Percentiles rank a stretch among this genome's conserved stretches.
Evolutionary conservation across 2,797 vertebrate genomes (phyloP).

Genomic region (Dendrocincla tyrannina): DNA sequence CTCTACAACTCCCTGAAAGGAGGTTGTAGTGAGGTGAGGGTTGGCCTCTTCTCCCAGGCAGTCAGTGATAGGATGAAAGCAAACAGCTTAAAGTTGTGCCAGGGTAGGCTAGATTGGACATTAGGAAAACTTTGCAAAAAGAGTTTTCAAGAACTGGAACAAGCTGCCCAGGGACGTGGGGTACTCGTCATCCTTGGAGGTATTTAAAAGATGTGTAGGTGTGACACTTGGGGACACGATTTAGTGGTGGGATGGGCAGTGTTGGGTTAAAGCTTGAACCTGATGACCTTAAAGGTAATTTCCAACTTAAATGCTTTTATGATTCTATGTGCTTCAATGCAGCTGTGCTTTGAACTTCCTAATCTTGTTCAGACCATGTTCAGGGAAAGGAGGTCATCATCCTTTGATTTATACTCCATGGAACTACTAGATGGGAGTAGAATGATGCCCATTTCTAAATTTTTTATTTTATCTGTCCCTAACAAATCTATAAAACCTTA

Average conservation of each 20-base stretch:
- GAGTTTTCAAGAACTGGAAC: neutral
- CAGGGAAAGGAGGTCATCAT: neutral
- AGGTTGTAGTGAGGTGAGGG: neutral
- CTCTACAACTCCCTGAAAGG: neutral
- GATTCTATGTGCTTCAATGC: neutral
- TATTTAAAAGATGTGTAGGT: neutral
- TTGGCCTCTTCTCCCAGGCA: neutral
- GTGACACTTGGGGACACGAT: too few relatives aligned
- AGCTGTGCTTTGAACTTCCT: neutral
- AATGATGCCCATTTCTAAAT: neutral
- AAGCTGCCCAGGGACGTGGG: neutral
- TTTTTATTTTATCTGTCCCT: neutral
- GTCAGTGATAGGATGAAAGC: neutral
- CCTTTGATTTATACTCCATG: neutral
- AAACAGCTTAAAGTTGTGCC: neutral
- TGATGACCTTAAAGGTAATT: neutral
- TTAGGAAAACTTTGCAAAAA: neutral
- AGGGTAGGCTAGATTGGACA: neutral
- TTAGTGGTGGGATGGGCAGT: neutral
- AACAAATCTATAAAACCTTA: neutral
- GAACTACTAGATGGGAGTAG: neutral
- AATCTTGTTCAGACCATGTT: neutral
- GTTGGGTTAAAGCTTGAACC: accelerated
- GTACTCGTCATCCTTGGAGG: neutral
- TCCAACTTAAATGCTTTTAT: neutral